Conservation (phyloP, 1,140 invertebrate genomes). For the Eriosoma lanigerum region DNA sequence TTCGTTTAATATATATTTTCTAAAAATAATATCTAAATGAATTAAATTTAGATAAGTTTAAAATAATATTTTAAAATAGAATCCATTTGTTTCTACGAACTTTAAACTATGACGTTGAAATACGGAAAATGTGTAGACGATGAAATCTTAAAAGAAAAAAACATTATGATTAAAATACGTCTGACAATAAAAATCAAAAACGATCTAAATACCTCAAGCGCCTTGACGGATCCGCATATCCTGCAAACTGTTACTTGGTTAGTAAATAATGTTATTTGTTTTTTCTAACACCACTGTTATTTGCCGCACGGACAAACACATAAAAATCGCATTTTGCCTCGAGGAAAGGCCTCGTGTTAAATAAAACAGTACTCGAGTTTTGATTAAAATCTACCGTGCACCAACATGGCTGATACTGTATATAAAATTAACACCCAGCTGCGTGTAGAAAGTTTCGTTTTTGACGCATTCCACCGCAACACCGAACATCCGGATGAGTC, state of each 20-base stretch:
- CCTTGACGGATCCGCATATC: too few species aligned
- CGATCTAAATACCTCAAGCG: too few species aligned
- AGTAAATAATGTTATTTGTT: not conserved
- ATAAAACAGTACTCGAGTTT: not conserved
- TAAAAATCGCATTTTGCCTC: not conserved
- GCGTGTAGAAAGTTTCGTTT: not conserved
- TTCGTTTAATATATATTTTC: too few species aligned
- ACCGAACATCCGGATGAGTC: slow-evolving; percentile 9
- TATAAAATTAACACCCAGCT: not conserved
- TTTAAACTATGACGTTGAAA: too few species aligned
- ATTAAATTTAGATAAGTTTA: too few species aligned
- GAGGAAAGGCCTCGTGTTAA: not conserved
- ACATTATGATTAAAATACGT: too few species aligned
- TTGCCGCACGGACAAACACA: not conserved
- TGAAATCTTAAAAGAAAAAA: too few species aligned
- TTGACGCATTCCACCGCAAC: slow-evolving; percentile 21
- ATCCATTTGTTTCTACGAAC: too few species aligned
- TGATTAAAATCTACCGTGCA: slow-evolving; percentile 15
- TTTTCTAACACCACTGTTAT: not conserved
- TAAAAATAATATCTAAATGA: too few species aligned
- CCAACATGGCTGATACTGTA: not conserved
- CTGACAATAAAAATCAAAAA: too few species aligned
- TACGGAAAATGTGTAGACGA: too few species aligned
- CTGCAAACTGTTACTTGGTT: not conserved
- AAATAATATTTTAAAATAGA: too few species aligned